Evolutionary conservation across 2,797 vertebrate genomes (phyloP).

Genomic region (Aselliscus stoliczkanus): DNA sequence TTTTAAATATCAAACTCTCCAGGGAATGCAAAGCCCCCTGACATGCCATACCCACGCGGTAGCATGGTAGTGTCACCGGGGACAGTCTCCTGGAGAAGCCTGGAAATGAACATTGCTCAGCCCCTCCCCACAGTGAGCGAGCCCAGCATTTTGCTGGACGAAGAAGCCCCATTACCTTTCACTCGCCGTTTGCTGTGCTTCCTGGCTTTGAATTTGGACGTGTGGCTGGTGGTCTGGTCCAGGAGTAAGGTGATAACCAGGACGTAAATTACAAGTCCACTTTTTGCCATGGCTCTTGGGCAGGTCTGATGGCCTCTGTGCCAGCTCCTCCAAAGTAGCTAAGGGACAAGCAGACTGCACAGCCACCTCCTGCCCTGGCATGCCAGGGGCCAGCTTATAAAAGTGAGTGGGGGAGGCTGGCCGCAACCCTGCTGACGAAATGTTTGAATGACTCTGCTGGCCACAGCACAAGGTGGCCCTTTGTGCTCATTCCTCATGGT

Average conservation of each 20-base stretch:
- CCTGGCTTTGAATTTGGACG: conserved; percentile 84
- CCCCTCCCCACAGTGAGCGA: background rate
- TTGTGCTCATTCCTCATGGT: conserved; percentile 81
- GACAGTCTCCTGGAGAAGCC: background rate
- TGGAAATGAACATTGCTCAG: fast-evolving
- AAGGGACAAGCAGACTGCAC: background rate
- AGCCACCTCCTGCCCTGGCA: conserved; percentile 79
- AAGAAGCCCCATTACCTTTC: conserved; percentile 84
- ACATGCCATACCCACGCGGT: background rate
- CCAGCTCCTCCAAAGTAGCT: conserved; percentile 53
- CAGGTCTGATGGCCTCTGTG: background rate
- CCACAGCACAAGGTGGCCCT: conserved; percentile 84
- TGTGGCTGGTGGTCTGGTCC: conserved; percentile 82
- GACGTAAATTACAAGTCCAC: conserved; percentile 83
- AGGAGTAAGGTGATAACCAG: conserved; percentile 86
- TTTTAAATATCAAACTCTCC: background rate
- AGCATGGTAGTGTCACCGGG: background rate
- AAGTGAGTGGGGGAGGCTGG: conserved; percentile 80
- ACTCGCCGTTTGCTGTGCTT: conserved; percentile 87
- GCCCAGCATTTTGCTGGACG: background rate
- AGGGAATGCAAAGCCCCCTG: background rate
- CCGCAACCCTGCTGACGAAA: conserved; percentile 79
- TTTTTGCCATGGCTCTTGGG: conserved; percentile 86
- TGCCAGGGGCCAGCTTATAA: conserved; percentile 79
- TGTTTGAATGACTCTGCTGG: conserved; percentile 78